These are phyloP conservation scores for Ibycter americanus DNA, from an alignment of 2,797 vertebrate species.

Conservation along the genomic window DNA sequence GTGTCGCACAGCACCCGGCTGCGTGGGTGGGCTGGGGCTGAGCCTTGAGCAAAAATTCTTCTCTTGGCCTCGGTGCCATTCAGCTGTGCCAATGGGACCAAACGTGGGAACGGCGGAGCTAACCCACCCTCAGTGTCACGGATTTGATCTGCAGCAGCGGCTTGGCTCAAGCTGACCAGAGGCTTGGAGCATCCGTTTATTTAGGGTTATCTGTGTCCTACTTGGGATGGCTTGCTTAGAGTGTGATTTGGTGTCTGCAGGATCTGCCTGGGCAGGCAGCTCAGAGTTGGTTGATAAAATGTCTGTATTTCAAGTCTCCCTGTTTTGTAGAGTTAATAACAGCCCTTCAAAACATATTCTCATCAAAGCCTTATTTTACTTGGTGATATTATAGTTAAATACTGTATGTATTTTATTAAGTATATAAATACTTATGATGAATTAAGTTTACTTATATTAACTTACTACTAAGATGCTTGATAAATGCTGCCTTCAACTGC, in stretches of 20 bases:
- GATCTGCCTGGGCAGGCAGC: not conserved
- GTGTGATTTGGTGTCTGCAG: not conserved
- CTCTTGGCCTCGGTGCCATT: not conserved
- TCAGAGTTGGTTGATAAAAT: not conserved
- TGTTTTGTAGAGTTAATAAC: not conserved
- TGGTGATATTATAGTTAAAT: not conserved
- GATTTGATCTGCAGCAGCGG: not conserved
- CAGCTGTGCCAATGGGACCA: not conserved
- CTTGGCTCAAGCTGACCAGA: not conserved
- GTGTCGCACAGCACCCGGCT: no score
- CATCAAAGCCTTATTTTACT: not conserved
- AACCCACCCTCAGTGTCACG: fast-evolving
- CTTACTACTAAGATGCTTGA: not conserved
- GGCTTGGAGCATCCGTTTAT: not conserved
- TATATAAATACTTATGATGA: not conserved
- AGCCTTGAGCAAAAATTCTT: not conserved
- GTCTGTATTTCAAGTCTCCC: not conserved
- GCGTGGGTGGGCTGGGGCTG: fast-evolving
- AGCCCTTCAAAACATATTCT: not conserved
- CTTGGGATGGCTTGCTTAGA: not conserved
- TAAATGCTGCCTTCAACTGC: not conserved
- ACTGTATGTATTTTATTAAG: not conserved
- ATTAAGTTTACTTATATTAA: not conserved
- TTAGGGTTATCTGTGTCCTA: not conserved
- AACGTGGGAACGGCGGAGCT: not conserved